Evolutionary conservation across 1,140 invertebrate genomes (phyloP), one percentile per base, ranked within the genome.

Genomic region (Cryptotermes secundus): DNA sequence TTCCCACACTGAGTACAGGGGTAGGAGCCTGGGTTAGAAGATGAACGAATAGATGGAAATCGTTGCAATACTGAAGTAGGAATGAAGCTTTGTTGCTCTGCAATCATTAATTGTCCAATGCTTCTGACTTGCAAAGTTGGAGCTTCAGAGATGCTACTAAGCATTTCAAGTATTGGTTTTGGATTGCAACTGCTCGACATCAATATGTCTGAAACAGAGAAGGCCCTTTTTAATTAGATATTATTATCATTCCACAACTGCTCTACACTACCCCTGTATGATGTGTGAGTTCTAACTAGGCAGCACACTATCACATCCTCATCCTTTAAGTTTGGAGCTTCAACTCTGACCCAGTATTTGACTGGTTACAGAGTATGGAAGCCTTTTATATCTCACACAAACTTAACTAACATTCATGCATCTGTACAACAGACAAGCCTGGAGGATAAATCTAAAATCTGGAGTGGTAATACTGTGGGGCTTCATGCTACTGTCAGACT

Each of bases 1-100:
- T 88, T 86, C 34, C 88, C 88, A 81, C 88, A 89, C n/a, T n/a
- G n/a, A 42, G 31, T n/a, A 79, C 83, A 83, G 0, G 38, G 59
- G 12, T 72, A 72, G 34, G 83, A 83, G 35, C 34, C 83, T 38
- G 36, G 34, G n/a, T 79, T 59, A 36, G 83, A 31, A 59, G 83
- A 83, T 38, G 83, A 82, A 82, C 38, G 81, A 82, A 16, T 22
- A 31, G 80, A 26, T 4, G 38, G 4, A 72, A 72, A 1, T 31
- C 26, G 59, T 72, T 72, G 59, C 9, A 72, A 72, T 72, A 72
- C 26, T 31, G 59, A 72, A 3, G 26, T 31, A 72, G 26, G 59
- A n/a, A 72, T 31, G 14, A 7, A 10, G 59, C 26, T n/a, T 72
- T 31, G 59, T 31, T 72, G 59, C n/a, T 72, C n/a, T 72, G 59